Percentiles rank a stretch among this genome's conserved stretches.
Evolutionary conservation across 2,888 invertebrate species (phyloP).

Genomic region (Smittia sp.): DNA sequence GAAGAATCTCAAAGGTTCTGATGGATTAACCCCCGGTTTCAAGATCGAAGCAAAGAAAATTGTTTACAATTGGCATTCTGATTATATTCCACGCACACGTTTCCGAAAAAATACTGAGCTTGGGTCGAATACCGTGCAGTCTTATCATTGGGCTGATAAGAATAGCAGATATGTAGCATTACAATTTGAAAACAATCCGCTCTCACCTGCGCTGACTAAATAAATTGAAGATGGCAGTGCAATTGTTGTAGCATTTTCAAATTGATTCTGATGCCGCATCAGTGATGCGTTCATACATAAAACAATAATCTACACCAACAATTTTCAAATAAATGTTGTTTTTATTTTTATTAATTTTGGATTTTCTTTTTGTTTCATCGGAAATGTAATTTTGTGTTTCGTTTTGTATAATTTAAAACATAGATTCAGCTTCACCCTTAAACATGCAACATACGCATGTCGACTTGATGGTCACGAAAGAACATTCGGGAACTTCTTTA

Average conservation of each 20-base stretch:
- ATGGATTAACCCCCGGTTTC: constrained; percentile 11
- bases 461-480: background rate
- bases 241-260: too few relatives aligned
- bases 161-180: too few relatives aligned
- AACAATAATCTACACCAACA: too few relatives aligned
- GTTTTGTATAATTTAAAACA: constrained; percentile 2
- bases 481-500: background rate
- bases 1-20: background rate
- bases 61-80: constrained; percentile 13
- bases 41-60: constrained; percentile 30
- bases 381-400: constrained; percentile 20
- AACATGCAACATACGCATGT: too few relatives aligned
- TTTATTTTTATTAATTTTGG: constrained; percentile 11
- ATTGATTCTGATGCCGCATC: too few relatives aligned
- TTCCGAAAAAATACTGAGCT: background rate
- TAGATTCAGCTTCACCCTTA: background rate
- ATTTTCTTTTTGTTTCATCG: constrained; percentile 3
- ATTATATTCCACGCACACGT: background rate
- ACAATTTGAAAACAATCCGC: too few relatives aligned
- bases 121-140: background rate
- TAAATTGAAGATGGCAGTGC: too few relatives aligned
- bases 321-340: constrained; percentile 8
- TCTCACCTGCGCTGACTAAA: too few relatives aligned
- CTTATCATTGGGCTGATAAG: background rate
- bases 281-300: too few relatives aligned